Evolutionary conservation across 2,888 invertebrate genomes (phyloP), one percentile per base, ranked within the genome.

Genomic region (Diploptera punctata): DNA sequence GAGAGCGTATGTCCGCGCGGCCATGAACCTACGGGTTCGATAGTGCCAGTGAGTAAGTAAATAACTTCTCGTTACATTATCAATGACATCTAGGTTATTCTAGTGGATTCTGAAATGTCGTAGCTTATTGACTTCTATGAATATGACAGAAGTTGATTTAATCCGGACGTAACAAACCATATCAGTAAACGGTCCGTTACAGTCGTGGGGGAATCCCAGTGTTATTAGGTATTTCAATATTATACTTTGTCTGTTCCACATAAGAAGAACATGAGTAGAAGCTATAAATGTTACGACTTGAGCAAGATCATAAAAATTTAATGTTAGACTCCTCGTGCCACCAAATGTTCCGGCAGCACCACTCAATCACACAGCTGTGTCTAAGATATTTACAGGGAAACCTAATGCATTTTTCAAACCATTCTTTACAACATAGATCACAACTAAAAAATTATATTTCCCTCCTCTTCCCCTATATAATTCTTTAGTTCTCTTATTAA

Each of bases 251-350:
- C 47, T 65, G 44, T 65, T 65, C 44, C 47, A 44, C 65, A 47
- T 65, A n/a, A 18, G n/a, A 16, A 24, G 65, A 65, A 65, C 44
- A 65, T 26, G 65, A 44, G 47, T 43, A 65, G 47, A 29, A 44
- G 47, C 24, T 21, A 47, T 65, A 26, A 47, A 62, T 21, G 62
- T 43, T 62, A 65, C 47, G 65, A 47, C 47, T 65, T 47, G 47
- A 44, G 65, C 65, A 65, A 65, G 65, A 65, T 47, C 47, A 47
- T 65, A 65, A 65, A 65, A 65, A 65, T 47, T 65, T 65, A 65
- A 65, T 65, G 65, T 26, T 65, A 21, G 24, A 1, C 65, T 29
- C 65, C 47, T 26, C 44, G 1, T 31, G 29, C 44, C 18, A 65
- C 26, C 47, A 62, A 62, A 43, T 43, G 62, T 16, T n/a, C 43